These are phyloP conservation scores for Drosophila affinis DNA, from an alignment of 2,888 invertebrate species.

Conservation along the genomic window DNA sequence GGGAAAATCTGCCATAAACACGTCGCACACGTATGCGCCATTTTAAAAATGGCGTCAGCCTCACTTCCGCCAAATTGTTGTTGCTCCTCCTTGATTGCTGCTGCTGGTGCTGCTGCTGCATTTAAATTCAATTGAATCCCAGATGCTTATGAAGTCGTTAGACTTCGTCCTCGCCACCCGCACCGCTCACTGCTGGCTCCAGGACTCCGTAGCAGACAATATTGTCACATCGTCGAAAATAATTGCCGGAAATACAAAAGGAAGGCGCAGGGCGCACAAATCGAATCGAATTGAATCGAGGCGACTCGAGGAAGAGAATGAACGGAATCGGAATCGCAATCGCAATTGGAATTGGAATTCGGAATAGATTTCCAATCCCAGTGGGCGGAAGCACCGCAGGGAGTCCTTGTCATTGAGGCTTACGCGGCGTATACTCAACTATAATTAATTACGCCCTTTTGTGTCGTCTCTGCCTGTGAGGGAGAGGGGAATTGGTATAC, in stretches of 20 bases:
- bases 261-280: constrained; percentile 43
- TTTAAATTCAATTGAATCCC: constrained; percentile 64
- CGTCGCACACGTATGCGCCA: constrained; percentile 72
- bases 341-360: constrained; percentile 23
- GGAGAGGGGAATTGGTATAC: constrained; percentile 1
- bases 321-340: constrained; percentile 38
- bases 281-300: constrained; percentile 48
- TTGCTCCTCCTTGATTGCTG: constrained; percentile 2
- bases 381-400: constrained; percentile 65
- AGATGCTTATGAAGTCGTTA: constrained; percentile 74
- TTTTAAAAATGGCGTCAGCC: constrained; percentile 70
- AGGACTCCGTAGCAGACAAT: constrained; percentile 30
- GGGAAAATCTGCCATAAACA: constrained; percentile 63
- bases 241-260: constrained; percentile 79
- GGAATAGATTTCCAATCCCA: constrained; percentile 68
- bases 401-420: constrained; percentile 47
- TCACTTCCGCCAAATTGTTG: constrained; percentile 59
- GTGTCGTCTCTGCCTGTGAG: constrained; percentile 5
- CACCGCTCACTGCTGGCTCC: neutral
- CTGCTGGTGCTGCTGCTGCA: constrained; percentile 20
- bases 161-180: constrained; percentile 14
- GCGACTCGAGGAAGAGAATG: constrained; percentile 34
- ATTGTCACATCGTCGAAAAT: constrained; percentile 75
- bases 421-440: constrained; percentile 64
- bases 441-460: constrained; percentile 70